Conservation (phyloP, 1,140 invertebrate species). For the Octopus sinensis region DNA sequence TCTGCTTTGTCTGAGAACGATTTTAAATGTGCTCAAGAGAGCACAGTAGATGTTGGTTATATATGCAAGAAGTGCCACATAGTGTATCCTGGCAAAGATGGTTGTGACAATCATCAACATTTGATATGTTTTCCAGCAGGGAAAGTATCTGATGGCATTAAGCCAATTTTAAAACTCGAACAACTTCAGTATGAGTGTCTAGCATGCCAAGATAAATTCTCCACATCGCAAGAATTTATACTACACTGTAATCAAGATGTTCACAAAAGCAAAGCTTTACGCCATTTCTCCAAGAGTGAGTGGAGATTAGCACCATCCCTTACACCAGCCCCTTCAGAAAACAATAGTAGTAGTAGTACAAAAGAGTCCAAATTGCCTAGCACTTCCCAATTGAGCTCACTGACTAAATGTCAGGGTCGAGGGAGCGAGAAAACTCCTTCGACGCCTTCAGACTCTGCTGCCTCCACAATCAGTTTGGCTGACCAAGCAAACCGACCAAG, state of each 20-base stretch:
- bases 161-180: constrained; percentile 56
- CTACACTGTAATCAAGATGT: constrained; percentile 66
- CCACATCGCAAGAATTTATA: constrained; percentile 63
- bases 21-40: constrained; percentile 58
- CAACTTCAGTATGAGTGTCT: constrained; percentile 70
- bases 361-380: neutral
- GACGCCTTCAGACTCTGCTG: neutral
- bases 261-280: constrained; percentile 44
- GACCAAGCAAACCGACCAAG: neutral
- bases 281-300: constrained; percentile 24
- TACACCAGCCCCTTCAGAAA: constrained; percentile 13
- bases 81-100: constrained; percentile 73
- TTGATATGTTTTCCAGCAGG: constrained; percentile 64
- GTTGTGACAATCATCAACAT: constrained; percentile 71
- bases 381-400: neutral
- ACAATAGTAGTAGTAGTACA: neutral
- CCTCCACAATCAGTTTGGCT: neutral
- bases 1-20: constrained; percentile 44
- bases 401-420: constrained; percentile 5
- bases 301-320: constrained; percentile 14
- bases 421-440: neutral
- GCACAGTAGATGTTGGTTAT: constrained; percentile 76
- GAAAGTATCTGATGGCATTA: constrained; percentile 57
- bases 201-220: constrained; percentile 64
- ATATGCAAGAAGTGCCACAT: constrained; percentile 82